A percentile compares a stretch with the other conserved stretches of the same genome.
phyloP scores from a whole-genome alignment of 2,113 vertebrate species.

The Catharus bicknelli region DNA sequence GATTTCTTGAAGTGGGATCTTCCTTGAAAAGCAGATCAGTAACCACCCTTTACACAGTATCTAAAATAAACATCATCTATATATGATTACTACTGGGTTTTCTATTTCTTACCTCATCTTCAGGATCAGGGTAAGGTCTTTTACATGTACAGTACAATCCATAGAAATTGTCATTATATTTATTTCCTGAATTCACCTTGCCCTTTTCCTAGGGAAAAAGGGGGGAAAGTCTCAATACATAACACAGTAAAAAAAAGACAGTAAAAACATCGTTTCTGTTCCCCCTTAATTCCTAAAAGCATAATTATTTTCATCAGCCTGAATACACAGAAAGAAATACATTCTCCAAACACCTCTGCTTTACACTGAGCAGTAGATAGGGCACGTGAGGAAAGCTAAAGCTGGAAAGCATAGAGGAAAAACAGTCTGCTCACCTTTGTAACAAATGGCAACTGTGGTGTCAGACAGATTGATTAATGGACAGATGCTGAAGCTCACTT shows the following conservation, averaged over 20 bases:
- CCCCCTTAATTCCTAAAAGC: neutral
- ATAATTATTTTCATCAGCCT: neutral
- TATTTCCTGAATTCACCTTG: conserved; percentile 82
- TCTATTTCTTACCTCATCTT: conserved; percentile 83
- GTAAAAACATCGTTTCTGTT: neutral
- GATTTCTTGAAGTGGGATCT: neutral
- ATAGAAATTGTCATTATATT: conserved; percentile 92
- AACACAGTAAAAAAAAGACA: neutral
- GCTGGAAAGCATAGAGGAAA: neutral
- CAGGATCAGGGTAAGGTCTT: conserved; percentile 90
- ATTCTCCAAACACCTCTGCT: neutral
- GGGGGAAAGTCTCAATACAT: neutral
- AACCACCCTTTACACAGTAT: neutral
- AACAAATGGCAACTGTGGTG: neutral
- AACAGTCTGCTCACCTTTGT: neutral
- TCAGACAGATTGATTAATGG: neutral
- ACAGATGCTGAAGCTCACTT: neutral
- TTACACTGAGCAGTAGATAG: neutral
- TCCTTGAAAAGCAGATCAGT: neutral
- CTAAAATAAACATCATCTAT: neutral
- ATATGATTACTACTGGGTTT: neutral
- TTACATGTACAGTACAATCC: conserved; percentile 94
- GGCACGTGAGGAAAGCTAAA: accelerated
- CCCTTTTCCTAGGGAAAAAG: conserved; percentile 81
- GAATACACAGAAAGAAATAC: neutral